Evolutionary conservation across 2,113 vertebrate species (phyloP).

Genomic region (Cricetomys ansorgei): DNA sequence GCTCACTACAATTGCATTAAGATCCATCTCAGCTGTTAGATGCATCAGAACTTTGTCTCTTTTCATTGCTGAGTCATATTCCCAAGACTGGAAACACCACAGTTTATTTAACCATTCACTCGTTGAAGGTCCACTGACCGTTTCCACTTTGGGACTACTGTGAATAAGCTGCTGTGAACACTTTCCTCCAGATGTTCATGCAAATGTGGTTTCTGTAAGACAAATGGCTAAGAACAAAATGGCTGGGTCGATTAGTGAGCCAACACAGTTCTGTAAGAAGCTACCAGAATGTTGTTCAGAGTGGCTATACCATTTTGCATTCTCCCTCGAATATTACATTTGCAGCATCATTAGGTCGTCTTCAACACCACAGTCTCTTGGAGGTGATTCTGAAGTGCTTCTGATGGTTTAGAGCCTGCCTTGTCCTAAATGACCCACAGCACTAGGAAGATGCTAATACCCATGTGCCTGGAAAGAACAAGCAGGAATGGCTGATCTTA

Average conservation of each 20-base stretch:
- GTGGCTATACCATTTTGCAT: background rate
- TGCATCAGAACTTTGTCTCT: background rate
- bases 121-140: background rate
- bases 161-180: background rate
- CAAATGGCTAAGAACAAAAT: background rate
- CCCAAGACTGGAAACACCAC: background rate
- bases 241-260: background rate
- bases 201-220: background rate
- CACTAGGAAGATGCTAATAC: background rate
- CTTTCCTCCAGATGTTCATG: background rate
- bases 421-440: background rate
- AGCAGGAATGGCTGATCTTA: background rate
- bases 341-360: background rate
- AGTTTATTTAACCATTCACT: background rate
- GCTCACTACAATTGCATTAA: background rate
- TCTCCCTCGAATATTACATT: background rate
- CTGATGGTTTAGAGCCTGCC: background rate
- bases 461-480: background rate
- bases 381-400: background rate
- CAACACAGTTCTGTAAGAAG: background rate
- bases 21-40: background rate
- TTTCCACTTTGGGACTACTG: background rate
- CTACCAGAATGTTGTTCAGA: background rate
- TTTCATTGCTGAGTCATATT: background rate
- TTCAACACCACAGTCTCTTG: background rate